Percentiles rank a stretch among this genome's conserved stretches.
Evolutionary conservation across 1,140 invertebrate genomes (phyloP).

Genomic region (Aphaenogaster rudis): DNA sequence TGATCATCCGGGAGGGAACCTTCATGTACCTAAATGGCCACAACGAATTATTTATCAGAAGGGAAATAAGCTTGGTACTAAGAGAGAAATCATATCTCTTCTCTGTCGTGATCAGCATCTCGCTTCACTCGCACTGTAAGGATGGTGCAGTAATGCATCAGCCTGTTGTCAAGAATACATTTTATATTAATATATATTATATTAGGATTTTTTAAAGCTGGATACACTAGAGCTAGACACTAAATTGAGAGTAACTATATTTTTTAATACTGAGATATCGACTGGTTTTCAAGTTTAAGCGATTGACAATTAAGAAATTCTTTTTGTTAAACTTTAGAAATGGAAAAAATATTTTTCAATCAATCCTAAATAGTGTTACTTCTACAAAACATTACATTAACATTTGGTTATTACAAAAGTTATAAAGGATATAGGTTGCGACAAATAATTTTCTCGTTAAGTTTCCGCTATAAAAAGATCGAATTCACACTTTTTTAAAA

Average conservation of each 20-base stretch:
- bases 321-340: not conserved
- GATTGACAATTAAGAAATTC: not conserved
- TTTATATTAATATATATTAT: not conserved
- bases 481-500: not conserved
- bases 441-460: not conserved
- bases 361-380: not conserved
- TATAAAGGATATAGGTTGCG: not conserved
- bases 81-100: conserved; percentile 38
- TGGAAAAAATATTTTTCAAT: not conserved
- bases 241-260: not conserved
- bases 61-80: conserved; percentile 67
- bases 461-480: not conserved
- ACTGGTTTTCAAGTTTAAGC: not conserved
- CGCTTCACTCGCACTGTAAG: not conserved
- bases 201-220: not conserved
- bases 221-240: not conserved
- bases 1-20: conserved; percentile 66
- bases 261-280: not conserved
- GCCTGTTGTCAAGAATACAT: not conserved
- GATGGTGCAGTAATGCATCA: not conserved
- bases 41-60: conserved; percentile 72
- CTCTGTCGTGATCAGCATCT: not conserved
- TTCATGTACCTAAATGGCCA: conserved; percentile 67
- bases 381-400: not conserved
- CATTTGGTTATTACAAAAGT: not conserved